Conservation (phyloP, 2,113 vertebrate genomes). For the Acanthisitta chloris region DNA sequence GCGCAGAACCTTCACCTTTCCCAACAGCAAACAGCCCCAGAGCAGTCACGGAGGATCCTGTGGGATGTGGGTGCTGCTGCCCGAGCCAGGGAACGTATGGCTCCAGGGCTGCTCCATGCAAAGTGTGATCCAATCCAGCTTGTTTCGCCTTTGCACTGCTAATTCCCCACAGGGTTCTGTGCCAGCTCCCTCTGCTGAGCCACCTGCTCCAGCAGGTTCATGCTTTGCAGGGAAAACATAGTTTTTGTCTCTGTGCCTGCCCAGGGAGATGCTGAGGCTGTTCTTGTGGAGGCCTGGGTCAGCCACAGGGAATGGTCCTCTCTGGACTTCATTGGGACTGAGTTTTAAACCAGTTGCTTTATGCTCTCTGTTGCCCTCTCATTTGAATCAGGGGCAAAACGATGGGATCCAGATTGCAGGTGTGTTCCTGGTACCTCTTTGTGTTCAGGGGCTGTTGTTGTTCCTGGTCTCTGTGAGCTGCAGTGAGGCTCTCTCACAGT, state of each 20-base stretch:
- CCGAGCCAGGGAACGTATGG: fast-evolving
- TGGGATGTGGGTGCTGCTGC: fast-evolving
- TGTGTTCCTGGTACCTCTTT: background rate
- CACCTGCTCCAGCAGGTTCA: background rate
- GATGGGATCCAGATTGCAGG: background rate
- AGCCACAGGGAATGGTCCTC: background rate
- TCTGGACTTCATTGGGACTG: background rate
- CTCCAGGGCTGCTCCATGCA: background rate
- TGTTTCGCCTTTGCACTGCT: background rate
- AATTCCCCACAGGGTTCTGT: background rate
- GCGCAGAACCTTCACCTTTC: too few relatives aligned
- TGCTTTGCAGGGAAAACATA: background rate
- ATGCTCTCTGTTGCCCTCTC: background rate
- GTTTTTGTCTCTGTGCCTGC: background rate
- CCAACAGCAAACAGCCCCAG: too few relatives aligned
- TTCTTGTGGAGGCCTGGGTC: background rate
- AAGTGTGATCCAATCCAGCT: background rate
- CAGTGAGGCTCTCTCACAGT: fast-evolving
- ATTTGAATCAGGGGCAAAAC: background rate
- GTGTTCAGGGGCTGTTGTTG: background rate
- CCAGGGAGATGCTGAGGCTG: background rate
- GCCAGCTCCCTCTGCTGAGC: background rate
- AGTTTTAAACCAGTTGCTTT: background rate
- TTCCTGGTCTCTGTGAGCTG: background rate
- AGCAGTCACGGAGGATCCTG: fast-evolving